Evolutionary conservation across 30 jellyfish, hydroid and myxozoan genomes (phyloP).

Genomic region (Hydra vulgaris): DNA sequence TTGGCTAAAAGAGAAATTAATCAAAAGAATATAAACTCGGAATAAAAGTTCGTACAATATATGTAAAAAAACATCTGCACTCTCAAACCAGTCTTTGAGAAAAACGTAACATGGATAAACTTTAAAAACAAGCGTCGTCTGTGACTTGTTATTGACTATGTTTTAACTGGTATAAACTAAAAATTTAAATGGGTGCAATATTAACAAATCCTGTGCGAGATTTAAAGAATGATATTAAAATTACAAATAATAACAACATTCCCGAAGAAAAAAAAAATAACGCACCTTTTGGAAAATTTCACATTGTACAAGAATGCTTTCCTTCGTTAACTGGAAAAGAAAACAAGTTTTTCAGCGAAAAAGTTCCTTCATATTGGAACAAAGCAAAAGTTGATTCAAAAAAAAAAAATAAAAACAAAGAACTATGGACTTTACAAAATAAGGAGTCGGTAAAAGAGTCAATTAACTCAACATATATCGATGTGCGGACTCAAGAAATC

Average conservation of each 20-base stretch:
- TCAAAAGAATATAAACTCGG: not conserved
- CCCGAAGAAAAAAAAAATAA: slow-evolving; percentile 41
- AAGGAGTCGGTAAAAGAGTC: slow-evolving; percentile 16
- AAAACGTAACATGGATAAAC: not conserved
- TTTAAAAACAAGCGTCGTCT: not conserved
- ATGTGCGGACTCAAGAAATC: slow-evolving; percentile 10
- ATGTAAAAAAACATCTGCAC: not conserved
- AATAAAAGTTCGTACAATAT: not conserved
- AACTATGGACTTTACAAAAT: slow-evolving; percentile 29
- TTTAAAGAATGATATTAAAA: not conserved
- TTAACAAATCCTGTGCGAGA: slow-evolving; percentile 61
- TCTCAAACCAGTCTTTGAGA: slow-evolving; percentile 1
- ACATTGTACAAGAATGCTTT: slow-evolving; percentile 84
- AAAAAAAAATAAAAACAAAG: slow-evolving; percentile 46
- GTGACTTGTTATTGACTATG: not conserved
- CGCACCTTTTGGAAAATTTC: slow-evolving; percentile 69
- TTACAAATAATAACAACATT: slow-evolving; percentile 54
- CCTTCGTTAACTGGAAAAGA: slow-evolving; percentile 85
- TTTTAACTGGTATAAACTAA: not conserved
- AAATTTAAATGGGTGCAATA: slow-evolving; percentile 66
- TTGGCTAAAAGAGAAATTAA: not conserved
- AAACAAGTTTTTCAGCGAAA: slow-evolving; percentile 65
- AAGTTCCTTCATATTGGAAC: slow-evolving; percentile 76
- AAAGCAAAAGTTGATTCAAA: slow-evolving; percentile 48
- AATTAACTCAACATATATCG: slow-evolving; percentile 19